A percentile compares a stretch with the other conserved stretches of the same genome.
Evolutionary conservation across 2,113 vertebrate genomes (phyloP).

Genomic region (Halichoeres trimaculatus): DNA sequence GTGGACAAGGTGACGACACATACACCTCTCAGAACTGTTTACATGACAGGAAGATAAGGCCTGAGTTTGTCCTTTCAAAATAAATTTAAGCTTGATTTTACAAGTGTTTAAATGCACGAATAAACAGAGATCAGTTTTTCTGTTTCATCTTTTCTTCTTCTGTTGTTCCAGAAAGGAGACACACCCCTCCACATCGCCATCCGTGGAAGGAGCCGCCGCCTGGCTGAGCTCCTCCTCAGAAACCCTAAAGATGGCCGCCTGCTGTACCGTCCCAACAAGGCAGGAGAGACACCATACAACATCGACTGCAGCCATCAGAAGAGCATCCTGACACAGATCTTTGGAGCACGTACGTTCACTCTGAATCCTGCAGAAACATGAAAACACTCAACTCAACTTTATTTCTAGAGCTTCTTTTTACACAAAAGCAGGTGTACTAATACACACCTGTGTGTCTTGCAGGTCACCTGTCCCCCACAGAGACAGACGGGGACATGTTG

Average conservation of each 20-base stretch:
- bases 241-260: constrained; percentile 97
- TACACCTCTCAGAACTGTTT: no score
- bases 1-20: constrained; percentile 89
- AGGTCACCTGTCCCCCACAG: constrained; percentile 98
- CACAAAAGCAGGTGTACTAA: not conserved
- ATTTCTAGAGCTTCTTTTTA: not conserved
- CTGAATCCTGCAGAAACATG: not conserved
- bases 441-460: not conserved
- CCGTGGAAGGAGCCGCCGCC: constrained; percentile 92
- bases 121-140: no score
- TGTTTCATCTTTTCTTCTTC: not conserved
- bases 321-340: constrained; percentile 98
- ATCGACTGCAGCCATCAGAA: constrained; percentile 99
- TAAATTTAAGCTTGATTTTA: no score
- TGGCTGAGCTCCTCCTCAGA: constrained; percentile 94
- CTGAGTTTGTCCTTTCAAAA: no score
- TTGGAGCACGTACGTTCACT: constrained; percentile 91
- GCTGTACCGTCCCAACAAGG: constrained; percentile 97
- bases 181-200: constrained; percentile 97
- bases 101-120: no score
- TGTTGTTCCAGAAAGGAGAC: constrained; percentile 90
- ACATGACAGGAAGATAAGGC: no score
- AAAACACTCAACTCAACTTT: no score
- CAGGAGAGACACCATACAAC: constrained; percentile 97
- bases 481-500: constrained; percentile 95